Evolutionary conservation across 53 echinoderm and acorn worm genomes (phyloP), one percentile per base, ranked within the genome.

Genomic region (Holothuria scabra): DNA sequence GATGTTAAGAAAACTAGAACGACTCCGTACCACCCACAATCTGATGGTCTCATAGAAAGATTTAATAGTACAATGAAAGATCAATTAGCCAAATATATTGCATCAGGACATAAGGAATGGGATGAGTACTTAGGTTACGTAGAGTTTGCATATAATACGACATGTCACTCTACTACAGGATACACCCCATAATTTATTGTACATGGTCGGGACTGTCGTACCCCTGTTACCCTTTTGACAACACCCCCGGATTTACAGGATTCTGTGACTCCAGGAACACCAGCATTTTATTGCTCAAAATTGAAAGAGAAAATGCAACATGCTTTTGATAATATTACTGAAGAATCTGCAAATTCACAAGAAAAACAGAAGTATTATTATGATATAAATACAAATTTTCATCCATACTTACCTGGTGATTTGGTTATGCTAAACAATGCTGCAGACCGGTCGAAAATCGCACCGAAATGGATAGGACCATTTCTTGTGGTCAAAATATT

Each of bases 21-120:
- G n/a, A n/a, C n/a, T n/a, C n/a, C n/a, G n/a, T n/a, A n/a, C n/a
- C n/a, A n/a, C n/a, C n/a, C n/a, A 84, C 84, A 84, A 38, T 84
- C 84, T 0, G 84, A 87, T 41, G 82, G 87, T 3, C 49, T 87
- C 29, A 64, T 87, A 14, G 87, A 87, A 29, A 28, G 87, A 75
- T 76, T 66, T 24, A 88, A 88, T 23, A 65, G 88, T 0, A 88
- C 88, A 10, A 37, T 88, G 16, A 88, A 88, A 55, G 84, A 56
- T 22, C 84, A 88, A 19, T 20, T 88, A 0, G 78, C 60, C 1
- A 84, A 65, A 38, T 20, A 8, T 33, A 2, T 37, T 12, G 22
- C 18, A 1, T 3, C 8, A 3, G 8, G 38, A n/a, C 6, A 14
- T 1, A 26, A 22, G 0, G 2, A 6, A 35, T 64, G 37, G 46